phyloP scores from a whole-genome alignment of 2,888 invertebrate genomes.

The Eristalis arbustorum region DNA sequence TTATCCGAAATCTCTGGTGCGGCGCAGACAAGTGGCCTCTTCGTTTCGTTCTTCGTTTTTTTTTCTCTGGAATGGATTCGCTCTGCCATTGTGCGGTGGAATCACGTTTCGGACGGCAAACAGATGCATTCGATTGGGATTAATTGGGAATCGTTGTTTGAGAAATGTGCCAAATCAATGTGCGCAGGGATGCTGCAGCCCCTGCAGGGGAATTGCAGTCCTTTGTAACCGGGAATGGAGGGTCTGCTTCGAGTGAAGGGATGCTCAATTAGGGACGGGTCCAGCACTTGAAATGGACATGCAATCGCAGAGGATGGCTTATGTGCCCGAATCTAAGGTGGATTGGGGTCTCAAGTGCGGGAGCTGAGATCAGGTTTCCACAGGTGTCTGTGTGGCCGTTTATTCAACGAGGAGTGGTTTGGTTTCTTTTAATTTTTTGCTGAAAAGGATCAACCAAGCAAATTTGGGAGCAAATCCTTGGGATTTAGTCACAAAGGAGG shows the following conservation, averaged over 20 bases:
- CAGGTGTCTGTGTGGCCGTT: background rate
- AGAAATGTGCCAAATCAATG: conserved; percentile 55
- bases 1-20: conserved; percentile 63
- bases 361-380: background rate
- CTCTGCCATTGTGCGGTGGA: conserved; percentile 56
- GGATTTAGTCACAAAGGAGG: no score
- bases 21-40: conserved; percentile 65
- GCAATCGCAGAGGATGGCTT: background rate
- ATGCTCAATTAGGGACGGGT: background rate
- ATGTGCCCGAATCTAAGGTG: background rate
- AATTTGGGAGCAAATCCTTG: no score
- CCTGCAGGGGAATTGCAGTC: background rate
- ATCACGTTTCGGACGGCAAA: conserved; percentile 54
- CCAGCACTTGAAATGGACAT: background rate
- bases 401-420: no score
- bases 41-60: conserved; percentile 21
- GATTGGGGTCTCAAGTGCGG: background rate
- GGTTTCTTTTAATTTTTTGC: no score
- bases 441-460: no score
- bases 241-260: background rate
- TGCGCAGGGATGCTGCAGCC: background rate
- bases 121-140: conserved; percentile 68
- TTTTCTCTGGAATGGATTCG: conserved; percentile 49
- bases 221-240: background rate
- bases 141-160: conserved; percentile 53